Base-by-base conservation (phyloP, 2,113 vertebrate species). In the Paramisgurnus dabryanus region DNA sequence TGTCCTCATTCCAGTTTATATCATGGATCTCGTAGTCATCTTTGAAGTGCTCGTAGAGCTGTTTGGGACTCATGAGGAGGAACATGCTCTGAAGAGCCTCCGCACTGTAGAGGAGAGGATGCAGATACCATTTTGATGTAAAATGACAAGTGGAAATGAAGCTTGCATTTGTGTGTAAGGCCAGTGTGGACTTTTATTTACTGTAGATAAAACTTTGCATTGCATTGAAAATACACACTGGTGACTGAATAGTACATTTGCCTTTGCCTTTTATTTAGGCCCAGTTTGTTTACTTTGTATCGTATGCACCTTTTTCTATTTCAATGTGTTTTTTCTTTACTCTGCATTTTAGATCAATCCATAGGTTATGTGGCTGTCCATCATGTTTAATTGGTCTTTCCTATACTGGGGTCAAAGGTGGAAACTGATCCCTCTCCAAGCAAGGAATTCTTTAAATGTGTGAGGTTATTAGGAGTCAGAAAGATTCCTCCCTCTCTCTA, bases 1-100 rank as follows among this genome's bases (percentile, higher is more conserved):
- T 98, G 27, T 98, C 96, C 84, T 98, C 95, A 0, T 95, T 98
- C 98, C 98, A 99, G 93, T 95, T 97, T 77, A 99, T 98, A 91
- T 99, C 96, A 0, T 98, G 97, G 27, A 98, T 99, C 92, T 98
- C 96, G 0, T 99, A 98, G 92, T 98, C 96, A 0, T 97, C 97
- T 85, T 96, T 96, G 92, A 97, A 99, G 89, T 99, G 97, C 88
- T 99, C 96, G 0, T 96, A 98, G 18, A 99, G 94, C 90, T 99
- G 98, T 76, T 95, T 96, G 6, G 97, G 95, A 80, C 98, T 99
- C 98, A 99, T 99, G 72, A 99, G 93, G 85, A 99, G 94, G 92
- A 97, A 98, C 93, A 98, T 99, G 86, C 94, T 98, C 90, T 99
- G 98, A 79, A 99, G 92, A 85, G 98, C 98, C 90, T 98, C 96